A percentile compares a stretch with the other conserved stretches of the same genome.
These are phyloP conservation scores for cat (Felis catus) DNA, from an alignment of 2,113 vertebrate species.

Conservation along the genomic window F.catus_Fca126_mat1.0 CM031420.1:140001001-140001500, in stretches of 20 bases:
- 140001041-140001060: neutral
- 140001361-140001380: neutral
- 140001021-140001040: neutral
- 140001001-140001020: neutral
- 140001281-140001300: neutral
- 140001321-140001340: neutral
- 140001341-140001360: neutral
- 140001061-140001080: neutral
- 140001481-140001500: neutral
- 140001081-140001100: neutral
- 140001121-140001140: neutral
- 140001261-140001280: neutral
- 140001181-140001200: rapidly evolving
- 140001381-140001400: neutral
- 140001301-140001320: neutral
- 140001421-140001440: neutral
- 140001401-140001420: neutral
- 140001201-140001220: neutral
- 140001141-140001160: neutral
- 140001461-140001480: neutral
- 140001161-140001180: neutral
- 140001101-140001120: neutral
- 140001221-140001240: neutral
- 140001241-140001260: neutral
- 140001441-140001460: neutral